Percentiles rank a stretch among this genome's conserved stretches.
Evolutionary conservation across 1,140 invertebrate genomes (phyloP).

Genomic region (Ooceraea biroi): DNA sequence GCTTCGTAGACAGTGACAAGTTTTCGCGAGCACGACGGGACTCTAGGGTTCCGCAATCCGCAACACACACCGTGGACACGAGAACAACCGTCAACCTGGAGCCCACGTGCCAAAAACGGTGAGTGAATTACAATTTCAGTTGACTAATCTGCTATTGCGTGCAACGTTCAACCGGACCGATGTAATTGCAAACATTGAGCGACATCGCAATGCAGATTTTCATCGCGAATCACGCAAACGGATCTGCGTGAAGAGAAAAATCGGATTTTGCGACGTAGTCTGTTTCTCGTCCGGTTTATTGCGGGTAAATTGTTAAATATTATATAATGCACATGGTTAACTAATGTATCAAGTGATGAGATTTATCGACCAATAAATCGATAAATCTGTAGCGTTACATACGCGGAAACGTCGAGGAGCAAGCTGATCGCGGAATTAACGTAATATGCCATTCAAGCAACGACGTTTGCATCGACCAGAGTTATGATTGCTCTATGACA

Average conservation of each 20-base stretch:
- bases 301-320: not conserved
- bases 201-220: not conserved
- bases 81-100: constrained; percentile 86
- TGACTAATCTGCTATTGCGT: not conserved
- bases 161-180: not conserved
- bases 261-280: not conserved
- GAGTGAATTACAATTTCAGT: constrained; percentile 60
- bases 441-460: not conserved
- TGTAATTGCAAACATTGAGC: not conserved
- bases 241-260: not conserved
- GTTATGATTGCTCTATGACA: constrained; percentile 24
- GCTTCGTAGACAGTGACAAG: constrained; percentile 41
- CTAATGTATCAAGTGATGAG: too few relatives aligned
- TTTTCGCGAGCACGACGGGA: constrained; percentile 35
- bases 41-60: constrained; percentile 15
- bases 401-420: constrained; percentile 7
- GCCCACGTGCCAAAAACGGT: constrained; percentile 87
- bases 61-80: constrained; percentile 79
- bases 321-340: not conserved
- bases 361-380: constrained; percentile 1
- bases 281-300: not conserved
- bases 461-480: constrained; percentile 19
- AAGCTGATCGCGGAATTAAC: constrained; percentile 21
- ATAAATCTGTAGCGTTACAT: not conserved
- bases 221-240: not conserved